phyloP scores from a whole-genome alignment of 2,113 vertebrate species.

The Isichthys henryi region DNA sequence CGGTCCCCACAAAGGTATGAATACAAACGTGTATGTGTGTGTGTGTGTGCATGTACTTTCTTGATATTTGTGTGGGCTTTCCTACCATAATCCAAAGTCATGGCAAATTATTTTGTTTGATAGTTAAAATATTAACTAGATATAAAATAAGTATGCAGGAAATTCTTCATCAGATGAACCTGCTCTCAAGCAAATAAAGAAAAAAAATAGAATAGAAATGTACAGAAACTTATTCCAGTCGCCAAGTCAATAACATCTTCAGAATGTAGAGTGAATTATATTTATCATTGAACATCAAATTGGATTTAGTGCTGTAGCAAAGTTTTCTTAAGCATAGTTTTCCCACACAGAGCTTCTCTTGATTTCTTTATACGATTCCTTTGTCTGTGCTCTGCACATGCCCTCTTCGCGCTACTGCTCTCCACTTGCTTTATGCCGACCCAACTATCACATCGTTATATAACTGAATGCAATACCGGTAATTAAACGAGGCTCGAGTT shows the following conservation, averaged over 20 bases:
- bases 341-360: not conserved
- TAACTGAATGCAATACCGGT: not conserved
- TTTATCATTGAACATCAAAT: slow-evolving; percentile 7
- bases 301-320: not conserved
- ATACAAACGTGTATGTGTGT: not conserved
- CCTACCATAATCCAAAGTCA: not conserved
- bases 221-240: not conserved
- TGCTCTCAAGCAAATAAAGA: not conserved
- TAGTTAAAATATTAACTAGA: not conserved
- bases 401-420: not conserved
- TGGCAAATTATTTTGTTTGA: not conserved
- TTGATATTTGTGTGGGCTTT: not conserved
- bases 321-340: not conserved
- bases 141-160: not conserved
- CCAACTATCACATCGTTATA: not conserved
- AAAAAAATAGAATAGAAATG: not conserved
- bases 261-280: not conserved
- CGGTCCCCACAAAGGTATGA: not conserved
- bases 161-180: not conserved
- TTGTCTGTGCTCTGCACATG: not conserved
- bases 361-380: not conserved
- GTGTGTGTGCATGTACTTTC: not conserved
- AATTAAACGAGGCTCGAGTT: not conserved
- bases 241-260: not conserved
- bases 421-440: not conserved